These are phyloP conservation scores for Coecobrya sp. DNA, from an alignment of 2,888 invertebrate species.

Conservation along the genomic window DNA sequence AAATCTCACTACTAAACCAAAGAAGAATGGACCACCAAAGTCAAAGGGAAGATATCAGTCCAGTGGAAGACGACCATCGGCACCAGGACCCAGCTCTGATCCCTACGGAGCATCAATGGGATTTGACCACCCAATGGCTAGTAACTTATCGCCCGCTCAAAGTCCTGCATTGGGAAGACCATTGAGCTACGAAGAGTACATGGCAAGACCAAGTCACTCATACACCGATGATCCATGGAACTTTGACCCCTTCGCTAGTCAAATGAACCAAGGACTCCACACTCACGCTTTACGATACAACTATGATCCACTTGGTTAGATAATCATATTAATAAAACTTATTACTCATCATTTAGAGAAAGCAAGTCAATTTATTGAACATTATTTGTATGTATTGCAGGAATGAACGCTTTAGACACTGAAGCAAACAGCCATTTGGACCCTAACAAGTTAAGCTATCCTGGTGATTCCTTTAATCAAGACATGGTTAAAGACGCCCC, in stretches of 20 bases:
- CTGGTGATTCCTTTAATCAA: conserved; percentile 84
- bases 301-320: conserved; percentile 85
- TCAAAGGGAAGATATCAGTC: conserved; percentile 56
- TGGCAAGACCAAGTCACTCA: conserved; percentile 85
- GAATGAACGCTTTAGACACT: conserved; percentile 85
- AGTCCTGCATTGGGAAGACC: conserved; percentile 85
- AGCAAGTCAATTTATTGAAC: neutral
- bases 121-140: conserved; percentile 83
- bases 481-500: conserved; percentile 77
- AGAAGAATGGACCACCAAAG: conserved; percentile 64
- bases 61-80: conserved; percentile 42
- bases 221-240: conserved; percentile 86
- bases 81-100: conserved; percentile 64
- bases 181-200: conserved; percentile 85
- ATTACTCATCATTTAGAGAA: neutral
- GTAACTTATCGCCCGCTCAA: conserved; percentile 84
- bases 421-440: conserved; percentile 85
- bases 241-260: conserved; percentile 85
- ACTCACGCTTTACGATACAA: conserved; percentile 84
- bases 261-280: conserved; percentile 83
- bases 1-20: conserved; percentile 47
- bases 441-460: conserved; percentile 85
- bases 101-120: conserved; percentile 56
- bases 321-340: neutral
- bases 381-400: conserved; percentile 53